Base-by-base conservation (phyloP, 1,140 invertebrate species). In the Platorchestia sp. region DNA sequence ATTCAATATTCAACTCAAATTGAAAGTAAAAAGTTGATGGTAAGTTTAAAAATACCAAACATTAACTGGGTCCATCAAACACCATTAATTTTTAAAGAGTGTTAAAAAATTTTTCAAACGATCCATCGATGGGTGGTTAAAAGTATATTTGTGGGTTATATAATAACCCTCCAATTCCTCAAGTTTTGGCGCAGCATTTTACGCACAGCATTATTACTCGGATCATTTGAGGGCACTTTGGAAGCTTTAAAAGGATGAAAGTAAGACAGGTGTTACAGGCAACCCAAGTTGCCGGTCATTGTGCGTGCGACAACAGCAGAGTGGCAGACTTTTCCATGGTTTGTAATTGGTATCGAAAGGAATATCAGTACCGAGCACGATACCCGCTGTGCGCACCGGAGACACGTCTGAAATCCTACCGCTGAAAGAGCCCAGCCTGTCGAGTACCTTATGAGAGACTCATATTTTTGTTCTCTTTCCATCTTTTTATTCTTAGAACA, bases 261-360 rank as follows among this genome's bases (percentile, higher is more conserved):
- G 27, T 36, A 75, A 1, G 27, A 36, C 87, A 90, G 41, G 87
- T 90, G 87, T 90, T 19, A 90, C 45, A 47, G 45, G 45, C 19
- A 27, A 5, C 22, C 91, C 40, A 36, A 45, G 43, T 93, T 45
- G 45, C 45, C 16, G 43, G 44, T 47, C 91, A 93, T 93, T 93
- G 47, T 93, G 91, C 36, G 47, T 93, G 91, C 91, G 91, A 93
- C 43, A 93, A 93, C 91, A 93, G 6, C 45, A 10, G 10, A 42
- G 41, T 45, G 91, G 3, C 43, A 6, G 91, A 47, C 43, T 93
- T 93, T 93, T 93, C 91, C 91, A 93, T 45, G 91, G 91, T 44
- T 93, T 93, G 91, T 93, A 93, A 93, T 93, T 93, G 91, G 91
- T 93, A 93, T 93, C 91, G 44, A 93, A 93, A 47, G 91, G 91